Percentiles rank a stretch among this genome's conserved stretches.
These are phyloP conservation scores for Cyanoliseus patagonus DNA, from an alignment of 2,113 vertebrate species.

Conservation along the genomic window DNA sequence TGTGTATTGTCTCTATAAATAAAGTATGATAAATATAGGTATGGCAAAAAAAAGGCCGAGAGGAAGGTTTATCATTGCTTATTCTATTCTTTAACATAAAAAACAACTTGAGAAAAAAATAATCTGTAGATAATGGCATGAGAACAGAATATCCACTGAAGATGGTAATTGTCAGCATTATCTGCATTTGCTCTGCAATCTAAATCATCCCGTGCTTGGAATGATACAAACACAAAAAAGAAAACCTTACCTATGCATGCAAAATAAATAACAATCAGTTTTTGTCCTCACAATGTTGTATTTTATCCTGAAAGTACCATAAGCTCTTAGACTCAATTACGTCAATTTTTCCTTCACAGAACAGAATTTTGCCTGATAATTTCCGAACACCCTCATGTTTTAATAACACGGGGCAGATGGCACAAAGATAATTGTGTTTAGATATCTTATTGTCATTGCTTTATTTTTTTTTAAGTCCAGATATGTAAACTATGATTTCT, in stretches of 20 bases:
- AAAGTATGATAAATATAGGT: neutral
- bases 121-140: neutral
- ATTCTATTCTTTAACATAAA: neutral
- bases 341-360: neutral
- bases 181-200: neutral
- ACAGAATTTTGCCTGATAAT: neutral
- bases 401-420: neutral
- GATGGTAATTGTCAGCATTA: neutral
- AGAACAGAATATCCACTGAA: neutral
- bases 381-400: neutral
- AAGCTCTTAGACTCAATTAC: neutral
- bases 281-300: neutral
- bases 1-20: neutral
- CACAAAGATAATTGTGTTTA: neutral
- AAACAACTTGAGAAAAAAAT: neutral
- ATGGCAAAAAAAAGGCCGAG: fast-evolving
- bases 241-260: neutral
- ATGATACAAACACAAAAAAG: neutral
- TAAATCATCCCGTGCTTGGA: neutral
- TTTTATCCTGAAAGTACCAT: neutral
- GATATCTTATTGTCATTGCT: neutral
- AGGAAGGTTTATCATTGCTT: neutral
- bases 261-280: neutral
- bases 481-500: neutral
- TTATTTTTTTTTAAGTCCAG: neutral